A percentile compares a stretch with the other conserved stretches of the same genome.
Conservation (phyloP, 1,140 invertebrate genomes). For the Drosophila pruinosa region DNA sequence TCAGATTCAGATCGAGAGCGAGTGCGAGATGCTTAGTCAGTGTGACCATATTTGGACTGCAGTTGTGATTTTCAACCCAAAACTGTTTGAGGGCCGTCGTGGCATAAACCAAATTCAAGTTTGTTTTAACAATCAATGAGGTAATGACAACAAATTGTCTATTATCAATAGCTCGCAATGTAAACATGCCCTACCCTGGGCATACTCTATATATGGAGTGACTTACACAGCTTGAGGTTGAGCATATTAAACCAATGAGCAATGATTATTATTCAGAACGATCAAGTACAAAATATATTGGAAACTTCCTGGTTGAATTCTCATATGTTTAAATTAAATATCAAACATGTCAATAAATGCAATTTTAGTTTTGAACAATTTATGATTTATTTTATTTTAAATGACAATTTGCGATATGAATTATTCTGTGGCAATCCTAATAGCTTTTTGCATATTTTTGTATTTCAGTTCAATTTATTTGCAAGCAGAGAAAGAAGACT, state of each 20-base stretch:
- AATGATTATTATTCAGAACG: not conserved
- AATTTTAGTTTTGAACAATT: too few relatives aligned
- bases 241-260: not conserved
- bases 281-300: too few relatives aligned
- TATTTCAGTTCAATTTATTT: too few relatives aligned
- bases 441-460: too few relatives aligned
- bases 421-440: too few relatives aligned
- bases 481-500: too few relatives aligned
- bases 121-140: constrained; percentile 14
- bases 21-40: not conserved
- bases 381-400: too few relatives aligned
- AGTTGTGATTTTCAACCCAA: constrained; percentile 21
- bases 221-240: not conserved
- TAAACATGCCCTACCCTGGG: not conserved
- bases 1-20: not conserved
- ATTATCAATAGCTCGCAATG: not conserved
- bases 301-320: too few relatives aligned
- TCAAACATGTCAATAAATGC: too few relatives aligned
- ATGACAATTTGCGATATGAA: too few relatives aligned
- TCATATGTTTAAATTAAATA: too few relatives aligned
- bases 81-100: not conserved
- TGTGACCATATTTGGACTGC: constrained; percentile 49
- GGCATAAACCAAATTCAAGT: constrained; percentile 15
- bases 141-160: not conserved
- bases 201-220: not conserved